Percentiles rank a stretch among this genome's conserved stretches.
phyloP scores from a whole-genome alignment of 2,888 invertebrate genomes.

The Nebria salina region DNA sequence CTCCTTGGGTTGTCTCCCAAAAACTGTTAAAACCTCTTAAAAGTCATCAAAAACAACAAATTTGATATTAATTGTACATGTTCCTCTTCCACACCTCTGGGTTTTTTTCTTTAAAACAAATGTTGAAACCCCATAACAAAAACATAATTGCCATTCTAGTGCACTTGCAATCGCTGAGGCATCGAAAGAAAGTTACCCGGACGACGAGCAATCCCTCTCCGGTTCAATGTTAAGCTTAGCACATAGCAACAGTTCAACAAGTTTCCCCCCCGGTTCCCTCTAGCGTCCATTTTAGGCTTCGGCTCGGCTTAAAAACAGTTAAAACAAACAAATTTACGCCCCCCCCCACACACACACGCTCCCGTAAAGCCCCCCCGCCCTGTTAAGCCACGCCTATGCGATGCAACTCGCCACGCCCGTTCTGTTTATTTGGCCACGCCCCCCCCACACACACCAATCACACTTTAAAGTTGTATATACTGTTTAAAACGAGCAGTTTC shows the following conservation, averaged over 20 bases:
- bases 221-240: slow-evolving; percentile 96
- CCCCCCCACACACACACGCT: slow-evolving; percentile 15
- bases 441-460: neutral
- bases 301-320: neutral
- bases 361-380: slow-evolving; percentile 17
- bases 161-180: slow-evolving; percentile 92
- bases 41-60: too few species aligned
- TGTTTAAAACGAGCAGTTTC: neutral
- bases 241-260: slow-evolving; percentile 93
- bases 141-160: slow-evolving; percentile 62
- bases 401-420: neutral
- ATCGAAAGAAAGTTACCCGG: slow-evolving; percentile 87
- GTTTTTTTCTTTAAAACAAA: neutral
- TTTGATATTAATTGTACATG: neutral
- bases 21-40: too few species aligned
- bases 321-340: neutral
- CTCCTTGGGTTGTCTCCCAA: too few species aligned
- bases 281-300: slow-evolving; percentile 57
- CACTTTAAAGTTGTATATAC: slow-evolving; percentile 1
- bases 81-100: neutral
- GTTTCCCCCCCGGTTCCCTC: slow-evolving; percentile 85
- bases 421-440: slow-evolving; percentile 2
- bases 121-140: neutral
- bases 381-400: slow-evolving; percentile 8
- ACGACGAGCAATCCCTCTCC: slow-evolving; percentile 90